Evolutionary conservation across 2,888 invertebrate species (phyloP).

Genomic region (Craniophora ligustri): DNA sequence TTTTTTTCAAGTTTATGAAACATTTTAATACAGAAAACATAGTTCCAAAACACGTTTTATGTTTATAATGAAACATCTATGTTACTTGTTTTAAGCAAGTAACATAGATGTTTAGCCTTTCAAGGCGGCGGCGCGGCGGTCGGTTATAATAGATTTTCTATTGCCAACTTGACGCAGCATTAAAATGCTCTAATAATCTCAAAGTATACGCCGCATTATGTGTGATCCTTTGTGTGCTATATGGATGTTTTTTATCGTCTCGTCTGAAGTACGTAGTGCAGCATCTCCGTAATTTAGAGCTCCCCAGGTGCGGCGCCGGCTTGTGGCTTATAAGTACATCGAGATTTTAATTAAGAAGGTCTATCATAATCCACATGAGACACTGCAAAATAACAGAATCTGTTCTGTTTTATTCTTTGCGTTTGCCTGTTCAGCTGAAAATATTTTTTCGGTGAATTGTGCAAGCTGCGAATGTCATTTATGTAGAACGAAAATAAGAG

Average conservation of each 20-base stretch:
- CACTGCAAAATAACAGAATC: constrained; percentile 42
- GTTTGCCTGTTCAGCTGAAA: not conserved
- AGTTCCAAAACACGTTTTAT: too few relatives aligned
- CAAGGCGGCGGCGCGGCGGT: too few relatives aligned
- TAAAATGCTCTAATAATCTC: not conserved
- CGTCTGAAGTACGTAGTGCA: constrained; percentile 50
- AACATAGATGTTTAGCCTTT: too few relatives aligned
- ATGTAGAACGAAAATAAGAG: constrained; percentile 18
- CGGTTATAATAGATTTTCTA: too few relatives aligned
- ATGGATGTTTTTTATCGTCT: constrained; percentile 57
- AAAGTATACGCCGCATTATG: not conserved
- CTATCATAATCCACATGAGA: constrained; percentile 73
- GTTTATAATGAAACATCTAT: too few relatives aligned
- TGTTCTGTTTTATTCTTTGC: constrained; percentile 32
- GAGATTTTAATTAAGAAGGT: constrained; percentile 83
- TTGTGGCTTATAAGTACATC: constrained; percentile 78
- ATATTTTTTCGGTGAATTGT: not conserved
- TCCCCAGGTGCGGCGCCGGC: constrained; percentile 78
- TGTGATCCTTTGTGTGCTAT: constrained; percentile 36
- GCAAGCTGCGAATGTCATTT: not conserved
- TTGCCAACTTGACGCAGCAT: too few relatives aligned
- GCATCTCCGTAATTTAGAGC: constrained; percentile 70
- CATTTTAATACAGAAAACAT: too few relatives aligned
- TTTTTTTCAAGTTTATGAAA: too few relatives aligned
- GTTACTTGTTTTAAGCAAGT: too few relatives aligned